Evolutionary conservation across 2,113 vertebrate species (phyloP).

Genomic region (Cyanoderma ruficeps): DNA sequence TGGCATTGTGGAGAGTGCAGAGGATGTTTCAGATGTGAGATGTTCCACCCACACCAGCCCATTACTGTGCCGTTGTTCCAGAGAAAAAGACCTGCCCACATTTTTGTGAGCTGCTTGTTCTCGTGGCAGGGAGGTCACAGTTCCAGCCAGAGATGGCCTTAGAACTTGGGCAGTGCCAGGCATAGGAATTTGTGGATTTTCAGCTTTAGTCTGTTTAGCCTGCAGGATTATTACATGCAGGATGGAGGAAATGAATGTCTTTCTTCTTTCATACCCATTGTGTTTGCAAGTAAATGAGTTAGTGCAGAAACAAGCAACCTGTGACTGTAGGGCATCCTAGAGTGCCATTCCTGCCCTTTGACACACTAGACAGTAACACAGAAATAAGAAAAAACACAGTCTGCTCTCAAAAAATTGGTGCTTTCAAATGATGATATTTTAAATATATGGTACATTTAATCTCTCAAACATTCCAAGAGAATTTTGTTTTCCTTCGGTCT

Average conservation of each 20-base stretch:
- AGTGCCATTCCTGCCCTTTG: background rate
- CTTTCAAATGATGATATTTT: background rate
- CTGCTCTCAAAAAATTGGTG: background rate
- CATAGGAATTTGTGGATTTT: background rate
- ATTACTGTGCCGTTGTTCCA: background rate
- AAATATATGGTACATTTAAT: slow-evolving; percentile 26
- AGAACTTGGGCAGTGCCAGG: background rate
- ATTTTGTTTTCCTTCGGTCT: slow-evolving; percentile 44
- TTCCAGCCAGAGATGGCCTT: background rate
- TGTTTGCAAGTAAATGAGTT: background rate
- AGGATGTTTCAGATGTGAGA: background rate
- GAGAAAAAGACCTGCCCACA: background rate
- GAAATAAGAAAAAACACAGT: background rate
- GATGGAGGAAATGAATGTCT: background rate
- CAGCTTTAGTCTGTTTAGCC: background rate
- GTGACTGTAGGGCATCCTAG: background rate
- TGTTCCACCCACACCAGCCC: slow-evolving; percentile 1
- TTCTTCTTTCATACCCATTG: background rate
- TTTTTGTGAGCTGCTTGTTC: background rate
- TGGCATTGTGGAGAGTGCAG: background rate
- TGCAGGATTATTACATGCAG: background rate
- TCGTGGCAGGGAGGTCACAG: background rate
- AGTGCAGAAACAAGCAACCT: background rate
- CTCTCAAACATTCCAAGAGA: background rate
- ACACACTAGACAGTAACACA: background rate